phyloP scores from a whole-genome alignment of 2,797 vertebrate genomes.

The Urocyon cinereoargenteus region DNA sequence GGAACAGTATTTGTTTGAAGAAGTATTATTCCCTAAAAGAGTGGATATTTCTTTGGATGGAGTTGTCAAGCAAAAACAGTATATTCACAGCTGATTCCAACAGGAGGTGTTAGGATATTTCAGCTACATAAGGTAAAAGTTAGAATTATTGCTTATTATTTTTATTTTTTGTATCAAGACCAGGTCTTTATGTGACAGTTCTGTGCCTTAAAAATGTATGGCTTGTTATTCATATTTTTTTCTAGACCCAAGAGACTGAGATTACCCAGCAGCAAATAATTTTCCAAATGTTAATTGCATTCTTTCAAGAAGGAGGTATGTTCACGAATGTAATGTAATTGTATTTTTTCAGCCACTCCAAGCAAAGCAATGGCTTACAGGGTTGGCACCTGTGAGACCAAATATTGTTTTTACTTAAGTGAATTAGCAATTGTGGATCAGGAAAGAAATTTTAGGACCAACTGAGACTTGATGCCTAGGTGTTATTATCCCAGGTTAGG shows the following conservation, averaged over 20 bases:
- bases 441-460: conserved; percentile 70
- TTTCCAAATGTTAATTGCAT: conserved; percentile 63
- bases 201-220: neutral
- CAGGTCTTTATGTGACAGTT: neutral
- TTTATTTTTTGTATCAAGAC: neutral
- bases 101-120: neutral
- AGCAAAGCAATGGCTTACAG: conserved; percentile 74
- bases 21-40: neutral
- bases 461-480: conserved; percentile 56
- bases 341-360: conserved; percentile 71
- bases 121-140: neutral
- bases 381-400: conserved; percentile 73
- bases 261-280: conserved; percentile 23
- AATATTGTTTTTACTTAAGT: conserved; percentile 82
- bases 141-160: neutral
- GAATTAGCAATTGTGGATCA: conserved; percentile 78
- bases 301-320: conserved; percentile 58
- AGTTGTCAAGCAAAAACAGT: neutral
- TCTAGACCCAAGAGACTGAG: neutral
- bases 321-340: conserved; percentile 48
- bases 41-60: neutral
- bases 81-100: neutral
- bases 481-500: conserved; percentile 75
- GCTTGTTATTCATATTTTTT: neutral
- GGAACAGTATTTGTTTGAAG: neutral